Percentiles rank a stretch among this genome's conserved stretches.
Conservation (phyloP, 2,113 vertebrate genomes). For the Cynocephalus volans region DNA sequence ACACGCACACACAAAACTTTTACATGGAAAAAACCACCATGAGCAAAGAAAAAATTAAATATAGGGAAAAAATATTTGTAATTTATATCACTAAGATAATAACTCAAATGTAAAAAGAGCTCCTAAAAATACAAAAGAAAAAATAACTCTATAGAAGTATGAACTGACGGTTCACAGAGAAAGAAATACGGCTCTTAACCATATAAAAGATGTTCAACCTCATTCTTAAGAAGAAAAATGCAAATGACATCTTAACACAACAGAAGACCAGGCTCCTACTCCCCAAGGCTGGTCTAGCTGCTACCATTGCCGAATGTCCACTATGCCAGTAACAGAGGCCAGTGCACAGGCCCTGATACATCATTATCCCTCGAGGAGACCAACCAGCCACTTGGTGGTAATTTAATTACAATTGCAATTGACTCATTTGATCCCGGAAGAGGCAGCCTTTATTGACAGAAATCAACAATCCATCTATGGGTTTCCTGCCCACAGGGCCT, state of each 20-base stretch:
- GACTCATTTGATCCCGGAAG: neutral
- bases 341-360: neutral
- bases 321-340: neutral
- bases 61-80: neutral
- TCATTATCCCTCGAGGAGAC: neutral
- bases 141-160: constrained; percentile 1
- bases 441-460: neutral
- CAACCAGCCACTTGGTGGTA: neutral
- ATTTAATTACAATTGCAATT: neutral
- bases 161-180: neutral
- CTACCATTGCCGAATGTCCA: neutral
- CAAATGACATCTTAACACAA: neutral
- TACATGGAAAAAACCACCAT: neutral
- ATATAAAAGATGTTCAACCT: neutral
- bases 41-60: neutral
- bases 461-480: neutral
- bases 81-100: neutral
- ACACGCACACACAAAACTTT: neutral
- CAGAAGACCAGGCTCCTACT: neutral
- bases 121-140: neutral
- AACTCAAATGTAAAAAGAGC: neutral
- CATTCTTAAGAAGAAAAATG: neutral
- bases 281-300: neutral
- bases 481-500: neutral
- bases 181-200: neutral